phyloP scores from a whole-genome alignment of 2,113 vertebrate species.

The Spheniscus mendiculus region DNA sequence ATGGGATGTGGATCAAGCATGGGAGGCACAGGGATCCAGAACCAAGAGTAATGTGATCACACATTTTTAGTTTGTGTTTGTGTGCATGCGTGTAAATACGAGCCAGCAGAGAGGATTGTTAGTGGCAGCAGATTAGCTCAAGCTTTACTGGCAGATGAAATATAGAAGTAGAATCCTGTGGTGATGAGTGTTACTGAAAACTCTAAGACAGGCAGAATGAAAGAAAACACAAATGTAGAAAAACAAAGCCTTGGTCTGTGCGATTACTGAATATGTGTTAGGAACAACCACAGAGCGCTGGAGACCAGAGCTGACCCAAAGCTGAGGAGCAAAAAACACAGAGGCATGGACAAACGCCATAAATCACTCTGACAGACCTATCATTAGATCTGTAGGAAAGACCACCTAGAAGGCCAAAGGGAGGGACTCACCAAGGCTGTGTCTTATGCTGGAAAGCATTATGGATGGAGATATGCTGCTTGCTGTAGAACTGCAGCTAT shows the following conservation, averaged over 20 bases:
- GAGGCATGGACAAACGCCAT: neutral
- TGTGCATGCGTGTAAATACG: accelerated
- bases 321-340: slow-evolving; percentile 20
- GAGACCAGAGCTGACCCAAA: slow-evolving; percentile 13
- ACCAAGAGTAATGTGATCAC: neutral
- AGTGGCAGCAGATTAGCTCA: neutral
- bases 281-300: neutral
- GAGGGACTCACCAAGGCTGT: neutral
- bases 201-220: neutral
- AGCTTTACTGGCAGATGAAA: neutral
- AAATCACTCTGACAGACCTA: slow-evolving; percentile 39
- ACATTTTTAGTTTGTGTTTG: neutral
- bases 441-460: slow-evolving; percentile 29
- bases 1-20: neutral
- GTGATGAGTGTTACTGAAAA: slow-evolving; percentile 11
- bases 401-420: slow-evolving; percentile 62
- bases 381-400: slow-evolving; percentile 34
- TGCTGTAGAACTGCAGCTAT: neutral
- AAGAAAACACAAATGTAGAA: slow-evolving; percentile 36
- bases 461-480: neutral
- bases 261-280: neutral
- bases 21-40: neutral
- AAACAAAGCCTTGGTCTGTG: slow-evolving; percentile 9
- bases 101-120: neutral
- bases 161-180: slow-evolving; percentile 11